Percentiles rank a stretch among this genome's conserved stretches.
Evolutionary conservation across 1,140 invertebrate genomes (phyloP).

Genomic region (Ectropis grisescens): DNA sequence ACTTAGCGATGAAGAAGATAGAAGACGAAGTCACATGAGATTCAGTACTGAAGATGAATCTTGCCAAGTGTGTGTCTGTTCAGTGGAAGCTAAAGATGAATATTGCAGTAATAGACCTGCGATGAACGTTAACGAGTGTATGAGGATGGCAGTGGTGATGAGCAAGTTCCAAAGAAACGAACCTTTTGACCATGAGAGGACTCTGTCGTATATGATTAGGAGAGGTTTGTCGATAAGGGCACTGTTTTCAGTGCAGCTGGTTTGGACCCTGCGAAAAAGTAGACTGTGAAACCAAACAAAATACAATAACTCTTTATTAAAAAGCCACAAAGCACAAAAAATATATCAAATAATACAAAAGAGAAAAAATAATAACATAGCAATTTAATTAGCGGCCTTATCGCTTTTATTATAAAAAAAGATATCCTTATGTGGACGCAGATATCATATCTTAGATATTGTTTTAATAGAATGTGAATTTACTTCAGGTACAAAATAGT

Average conservation of each 20-base stretch:
- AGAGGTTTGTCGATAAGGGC: conserved; percentile 47
- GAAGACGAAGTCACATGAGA: conserved; percentile 32
- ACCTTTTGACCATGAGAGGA: conserved; percentile 31
- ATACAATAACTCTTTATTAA: too few species aligned
- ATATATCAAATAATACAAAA: too few species aligned
- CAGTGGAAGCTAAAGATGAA: conserved; percentile 39
- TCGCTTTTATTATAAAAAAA: too few species aligned
- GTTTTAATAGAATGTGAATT: too few species aligned
- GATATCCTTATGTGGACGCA: too few species aligned
- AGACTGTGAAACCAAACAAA: too few species aligned
- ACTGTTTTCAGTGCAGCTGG: background rate
- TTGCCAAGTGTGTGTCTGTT: conserved; percentile 46
- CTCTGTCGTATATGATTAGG: conserved; percentile 34
- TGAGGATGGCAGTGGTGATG: conserved; percentile 22
- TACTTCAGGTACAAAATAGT: too few species aligned
- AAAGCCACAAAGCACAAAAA: too few species aligned
- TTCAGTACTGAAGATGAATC: conserved; percentile 17
- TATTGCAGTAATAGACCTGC: conserved; percentile 42
- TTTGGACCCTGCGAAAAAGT: too few species aligned
- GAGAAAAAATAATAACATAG: too few species aligned
- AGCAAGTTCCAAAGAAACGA: conserved; percentile 21
- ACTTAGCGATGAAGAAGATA: conserved; percentile 12
- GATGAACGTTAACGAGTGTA: conserved; percentile 45
- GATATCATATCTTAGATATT: too few species aligned
- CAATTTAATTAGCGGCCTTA: too few species aligned